Percentiles rank a stretch among this genome's conserved stretches.
phyloP scores from a whole-genome alignment of 2,888 invertebrate genomes.

The Phasia obesa region DNA sequence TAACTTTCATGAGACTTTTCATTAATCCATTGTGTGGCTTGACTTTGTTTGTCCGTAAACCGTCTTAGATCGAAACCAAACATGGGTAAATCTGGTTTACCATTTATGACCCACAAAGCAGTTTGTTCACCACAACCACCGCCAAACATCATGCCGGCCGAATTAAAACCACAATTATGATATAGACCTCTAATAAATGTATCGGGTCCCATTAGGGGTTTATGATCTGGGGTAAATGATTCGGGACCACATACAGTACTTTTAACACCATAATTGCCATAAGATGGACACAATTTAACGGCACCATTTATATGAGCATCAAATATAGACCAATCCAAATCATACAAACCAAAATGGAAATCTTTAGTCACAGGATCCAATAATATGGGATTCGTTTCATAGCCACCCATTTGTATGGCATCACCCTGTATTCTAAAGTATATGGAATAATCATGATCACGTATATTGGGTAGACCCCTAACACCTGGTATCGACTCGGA shows the following conservation, averaged over 20 bases:
- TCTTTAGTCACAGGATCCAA: slow-evolving; percentile 89
- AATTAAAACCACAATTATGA: slow-evolving; percentile 94
- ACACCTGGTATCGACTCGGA: slow-evolving; percentile 90
- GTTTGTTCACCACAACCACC: slow-evolving; percentile 93
- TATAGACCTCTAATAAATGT: slow-evolving; percentile 87
- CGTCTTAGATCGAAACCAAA: slow-evolving; percentile 93
- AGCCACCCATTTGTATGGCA: slow-evolving; percentile 92
- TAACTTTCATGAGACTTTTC: slow-evolving; percentile 96
- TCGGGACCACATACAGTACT: slow-evolving; percentile 95
- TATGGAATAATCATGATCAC: slow-evolving; percentile 92
- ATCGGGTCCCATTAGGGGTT: slow-evolving; percentile 92
- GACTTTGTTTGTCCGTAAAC: slow-evolving; percentile 89
- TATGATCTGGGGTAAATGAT: slow-evolving; percentile 96
- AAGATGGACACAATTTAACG: slow-evolving; percentile 88
- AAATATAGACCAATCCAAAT: slow-evolving; percentile 93
- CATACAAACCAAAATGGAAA: slow-evolving; percentile 92
- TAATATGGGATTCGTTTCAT: slow-evolving; percentile 92
- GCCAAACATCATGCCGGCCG: slow-evolving; percentile 95
- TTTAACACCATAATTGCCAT: slow-evolving; percentile 90
- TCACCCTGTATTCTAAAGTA: slow-evolving; percentile 94
- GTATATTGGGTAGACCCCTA: slow-evolving; percentile 89
- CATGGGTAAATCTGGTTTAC: slow-evolving; percentile 93
- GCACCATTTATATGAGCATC: slow-evolving; percentile 89
- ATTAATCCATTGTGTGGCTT: slow-evolving; percentile 88
- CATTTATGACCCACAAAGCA: slow-evolving; percentile 92